phyloP scores from a whole-genome alignment of 2,797 vertebrate species.

The Halcyon smyrnensis region DNA sequence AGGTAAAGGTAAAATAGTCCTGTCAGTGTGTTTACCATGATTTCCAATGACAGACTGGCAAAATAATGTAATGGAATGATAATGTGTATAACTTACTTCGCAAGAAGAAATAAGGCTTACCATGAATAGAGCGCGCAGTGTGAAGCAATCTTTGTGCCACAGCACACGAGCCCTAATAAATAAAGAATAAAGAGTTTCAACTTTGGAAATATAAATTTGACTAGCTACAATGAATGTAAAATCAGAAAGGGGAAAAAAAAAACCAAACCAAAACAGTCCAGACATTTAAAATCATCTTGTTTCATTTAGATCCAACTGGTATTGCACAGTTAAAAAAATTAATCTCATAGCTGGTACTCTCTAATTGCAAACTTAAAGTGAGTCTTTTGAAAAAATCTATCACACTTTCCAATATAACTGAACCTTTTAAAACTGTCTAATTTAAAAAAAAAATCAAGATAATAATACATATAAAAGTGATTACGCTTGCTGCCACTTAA shows the following conservation, averaged over 20 bases:
- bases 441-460: background rate
- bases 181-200: background rate
- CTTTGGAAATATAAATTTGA: background rate
- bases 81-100: background rate
- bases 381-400: background rate
- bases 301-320: background rate
- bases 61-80: background rate
- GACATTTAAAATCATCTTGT: background rate
- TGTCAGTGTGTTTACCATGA: background rate
- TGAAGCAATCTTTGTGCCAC: background rate
- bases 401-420: background rate
- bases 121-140: background rate
- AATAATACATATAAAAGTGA: background rate
- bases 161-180: conserved; percentile 11
- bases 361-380: background rate
- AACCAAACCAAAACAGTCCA: background rate
- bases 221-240: background rate
- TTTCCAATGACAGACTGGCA: background rate
- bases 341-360: background rate
- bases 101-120: conserved; percentile 30
- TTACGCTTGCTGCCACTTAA: background rate
- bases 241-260: background rate
- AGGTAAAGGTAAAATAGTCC: background rate
- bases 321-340: background rate
- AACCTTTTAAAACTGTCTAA: background rate